A percentile compares a stretch with the other conserved stretches of the same genome.
Conservation (phyloP, 2,888 invertebrate genomes). For the Scelioninae gen. 1 region DNA sequence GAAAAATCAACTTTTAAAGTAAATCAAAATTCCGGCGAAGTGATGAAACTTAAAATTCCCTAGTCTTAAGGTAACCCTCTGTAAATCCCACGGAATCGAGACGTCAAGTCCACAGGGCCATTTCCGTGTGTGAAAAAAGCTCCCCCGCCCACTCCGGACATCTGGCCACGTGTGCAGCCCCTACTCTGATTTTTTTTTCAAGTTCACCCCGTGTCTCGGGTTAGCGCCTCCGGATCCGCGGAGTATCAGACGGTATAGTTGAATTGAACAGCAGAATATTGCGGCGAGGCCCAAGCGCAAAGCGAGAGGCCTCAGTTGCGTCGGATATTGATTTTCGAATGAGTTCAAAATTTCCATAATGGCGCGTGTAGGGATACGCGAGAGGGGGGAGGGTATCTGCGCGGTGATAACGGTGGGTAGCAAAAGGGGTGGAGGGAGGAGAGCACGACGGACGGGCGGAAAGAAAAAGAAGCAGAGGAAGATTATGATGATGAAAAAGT, state of each 20-base stretch:
- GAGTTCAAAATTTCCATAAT: constrained; percentile 84
- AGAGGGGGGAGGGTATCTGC: constrained; percentile 37
- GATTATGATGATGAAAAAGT: no score
- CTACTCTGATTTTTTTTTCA: no score
- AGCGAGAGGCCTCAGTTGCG: constrained; percentile 70
- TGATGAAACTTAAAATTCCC: no score
- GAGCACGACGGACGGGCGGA: constrained; percentile 26
- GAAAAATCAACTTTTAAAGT: no score
- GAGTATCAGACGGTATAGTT: constrained; percentile 31
- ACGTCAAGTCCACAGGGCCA: no score
- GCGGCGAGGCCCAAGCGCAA: constrained; percentile 57
- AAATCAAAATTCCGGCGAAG: no score
- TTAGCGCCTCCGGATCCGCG: constrained; percentile 21
- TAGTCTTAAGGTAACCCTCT: no score
- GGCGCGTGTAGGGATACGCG: constrained; percentile 73
- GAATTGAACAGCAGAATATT: constrained; percentile 52
- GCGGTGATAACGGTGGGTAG: no score
- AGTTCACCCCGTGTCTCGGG: constrained; percentile 5
- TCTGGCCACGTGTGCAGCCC: no score
- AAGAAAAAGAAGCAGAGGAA: constrained; percentile 81
- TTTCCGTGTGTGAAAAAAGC: no score
- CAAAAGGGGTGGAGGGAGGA: constrained; percentile 20
- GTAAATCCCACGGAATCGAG: no score
- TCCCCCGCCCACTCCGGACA: no score
- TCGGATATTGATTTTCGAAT: constrained; percentile 84